A percentile compares a stretch with the other conserved stretches of the same genome.
Evolutionary conservation across 2,797 vertebrate species (phyloP).

Genomic region (Malurus leucopterus): DNA sequence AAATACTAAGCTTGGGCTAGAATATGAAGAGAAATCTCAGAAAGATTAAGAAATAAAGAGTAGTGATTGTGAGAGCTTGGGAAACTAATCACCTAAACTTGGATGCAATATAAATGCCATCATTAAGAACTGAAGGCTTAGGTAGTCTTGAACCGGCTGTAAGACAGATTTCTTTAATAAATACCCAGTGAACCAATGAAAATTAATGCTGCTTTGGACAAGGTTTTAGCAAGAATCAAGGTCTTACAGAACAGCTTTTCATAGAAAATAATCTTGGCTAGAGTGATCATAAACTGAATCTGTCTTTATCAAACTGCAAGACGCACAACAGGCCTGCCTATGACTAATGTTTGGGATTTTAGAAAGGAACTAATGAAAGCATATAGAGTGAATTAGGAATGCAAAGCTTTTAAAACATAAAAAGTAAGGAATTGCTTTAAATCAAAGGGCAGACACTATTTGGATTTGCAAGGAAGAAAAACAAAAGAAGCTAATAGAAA

Average conservation of each 20-base stretch:
- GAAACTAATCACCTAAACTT: background rate
- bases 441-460: background rate
- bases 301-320: background rate
- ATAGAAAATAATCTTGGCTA: background rate
- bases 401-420: background rate
- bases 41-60: background rate
- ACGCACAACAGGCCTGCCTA: background rate
- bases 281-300: background rate
- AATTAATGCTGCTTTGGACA: background rate
- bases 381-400: background rate
- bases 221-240: background rate
- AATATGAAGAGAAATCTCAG: background rate
- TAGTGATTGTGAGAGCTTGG: background rate
- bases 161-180: constrained; percentile 21
- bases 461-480: background rate
- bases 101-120: background rate
- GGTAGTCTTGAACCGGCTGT: background rate
- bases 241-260: background rate
- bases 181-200: background rate
- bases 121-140: background rate
- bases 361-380: background rate
- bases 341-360: background rate
- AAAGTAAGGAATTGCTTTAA: background rate
- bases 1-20: background rate
- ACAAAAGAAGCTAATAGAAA: background rate